Evolutionary conservation across 2,888 invertebrate genomes (phyloP).

Genomic region (Crocallis elinguaria): DNA sequence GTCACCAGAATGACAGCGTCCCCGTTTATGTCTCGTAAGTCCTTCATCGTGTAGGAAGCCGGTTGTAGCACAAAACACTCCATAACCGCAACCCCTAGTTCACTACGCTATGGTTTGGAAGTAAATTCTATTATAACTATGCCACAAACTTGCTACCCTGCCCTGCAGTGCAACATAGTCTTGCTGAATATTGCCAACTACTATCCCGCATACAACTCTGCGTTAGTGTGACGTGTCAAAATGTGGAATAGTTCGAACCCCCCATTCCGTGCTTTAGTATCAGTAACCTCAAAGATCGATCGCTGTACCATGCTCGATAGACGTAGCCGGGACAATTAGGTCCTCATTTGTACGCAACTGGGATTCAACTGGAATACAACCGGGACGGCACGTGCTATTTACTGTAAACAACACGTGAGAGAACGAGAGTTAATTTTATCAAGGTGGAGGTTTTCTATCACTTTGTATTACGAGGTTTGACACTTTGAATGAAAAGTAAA

Average conservation of each 20-base stretch:
- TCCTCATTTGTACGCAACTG: slow-evolving; percentile 54
- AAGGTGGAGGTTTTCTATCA: not conserved
- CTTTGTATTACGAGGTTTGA: not conserved
- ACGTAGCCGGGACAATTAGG: slow-evolving; percentile 45
- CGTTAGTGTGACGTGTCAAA: too few relatives aligned
- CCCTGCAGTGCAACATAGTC: too few relatives aligned
- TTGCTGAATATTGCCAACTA: too few relatives aligned
- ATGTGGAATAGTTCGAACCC: not conserved
- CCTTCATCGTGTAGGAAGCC: too few relatives aligned
- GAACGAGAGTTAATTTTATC: slow-evolving; percentile 35
- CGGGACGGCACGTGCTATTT: slow-evolving; percentile 41
- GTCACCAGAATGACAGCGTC: too few relatives aligned
- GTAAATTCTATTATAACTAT: too few relatives aligned
- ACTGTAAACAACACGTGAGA: slow-evolving; percentile 47
- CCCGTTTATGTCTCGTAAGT: too few relatives aligned
- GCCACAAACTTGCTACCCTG: too few relatives aligned
- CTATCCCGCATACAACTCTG: too few relatives aligned
- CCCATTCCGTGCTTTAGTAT: not conserved
- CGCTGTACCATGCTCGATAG: not conserved
- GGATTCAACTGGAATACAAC: slow-evolving; percentile 36
- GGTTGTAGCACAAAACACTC: too few relatives aligned
- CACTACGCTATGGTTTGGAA: too few relatives aligned
- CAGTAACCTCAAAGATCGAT: not conserved
- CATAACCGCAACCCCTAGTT: too few relatives aligned
- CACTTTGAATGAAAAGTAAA: not conserved